A percentile compares a stretch with the other conserved stretches of the same genome.
These are phyloP conservation scores for Corydoras maculifer DNA, from an alignment of 2,113 vertebrate genomes.

Conservation along the genomic window DNA sequence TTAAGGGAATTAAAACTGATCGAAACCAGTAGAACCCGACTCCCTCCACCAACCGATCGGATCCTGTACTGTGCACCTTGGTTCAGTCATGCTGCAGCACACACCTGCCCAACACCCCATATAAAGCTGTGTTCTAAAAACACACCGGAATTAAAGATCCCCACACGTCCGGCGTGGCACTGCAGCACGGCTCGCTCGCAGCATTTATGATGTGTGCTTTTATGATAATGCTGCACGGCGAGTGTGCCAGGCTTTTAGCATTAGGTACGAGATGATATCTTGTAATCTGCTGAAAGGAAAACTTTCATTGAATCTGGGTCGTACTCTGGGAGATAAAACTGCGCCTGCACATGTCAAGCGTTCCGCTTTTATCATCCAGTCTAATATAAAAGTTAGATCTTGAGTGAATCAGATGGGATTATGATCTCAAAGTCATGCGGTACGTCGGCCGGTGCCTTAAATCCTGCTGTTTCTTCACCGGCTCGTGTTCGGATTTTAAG, in stretches of 20 bases:
- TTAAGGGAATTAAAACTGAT: no score
- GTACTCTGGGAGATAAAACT: slow-evolving; percentile 38
- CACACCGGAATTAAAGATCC: background rate
- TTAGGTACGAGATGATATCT: slow-evolving; percentile 41
- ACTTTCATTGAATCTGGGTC: slow-evolving; percentile 30
- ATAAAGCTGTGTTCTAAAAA: no score
- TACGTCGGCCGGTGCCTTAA: slow-evolving; percentile 29
- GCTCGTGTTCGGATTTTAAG: slow-evolving; percentile 23
- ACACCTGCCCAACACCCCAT: no score
- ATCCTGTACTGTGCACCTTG: no score
- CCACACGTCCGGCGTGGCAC: background rate
- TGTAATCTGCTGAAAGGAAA: slow-evolving; percentile 41
- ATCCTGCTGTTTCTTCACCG: slow-evolving; percentile 20
- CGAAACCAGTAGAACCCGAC: no score
- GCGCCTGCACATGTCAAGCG: slow-evolving; percentile 30
- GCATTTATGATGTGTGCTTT: slow-evolving; percentile 35
- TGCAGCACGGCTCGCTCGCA: slow-evolving; percentile 5
- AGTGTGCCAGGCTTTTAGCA: slow-evolving; percentile 41
- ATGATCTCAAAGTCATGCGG: slow-evolving; percentile 24
- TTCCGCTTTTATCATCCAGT: slow-evolving; percentile 30
- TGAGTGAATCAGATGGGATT: slow-evolving; percentile 26
- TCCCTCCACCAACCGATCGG: no score
- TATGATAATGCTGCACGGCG: slow-evolving; percentile 33
- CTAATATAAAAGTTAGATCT: slow-evolving; percentile 32
- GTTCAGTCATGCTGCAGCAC: no score